Evolutionary conservation across 2,113 vertebrate species (phyloP).

Genomic region (Abramis brama): DNA sequence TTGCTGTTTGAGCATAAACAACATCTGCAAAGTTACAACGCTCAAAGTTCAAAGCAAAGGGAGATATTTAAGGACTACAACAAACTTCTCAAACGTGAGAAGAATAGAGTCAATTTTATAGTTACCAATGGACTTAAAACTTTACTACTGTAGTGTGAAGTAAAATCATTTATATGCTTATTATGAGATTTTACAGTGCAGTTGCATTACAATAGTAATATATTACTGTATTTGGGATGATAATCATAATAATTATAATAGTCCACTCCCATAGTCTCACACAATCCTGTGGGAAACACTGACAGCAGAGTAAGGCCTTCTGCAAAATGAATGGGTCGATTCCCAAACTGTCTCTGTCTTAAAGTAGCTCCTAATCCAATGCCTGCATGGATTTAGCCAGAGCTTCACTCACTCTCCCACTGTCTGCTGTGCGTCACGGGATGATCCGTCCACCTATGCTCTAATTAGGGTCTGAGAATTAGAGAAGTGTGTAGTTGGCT

Average conservation of each 20-base stretch:
- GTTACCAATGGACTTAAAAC: too few species aligned
- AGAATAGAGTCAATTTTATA: too few species aligned
- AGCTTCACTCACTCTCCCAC: background rate
- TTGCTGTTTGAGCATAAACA: too few species aligned
- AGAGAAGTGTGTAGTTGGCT: background rate
- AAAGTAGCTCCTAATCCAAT: constrained; percentile 17
- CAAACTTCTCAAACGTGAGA: too few species aligned
- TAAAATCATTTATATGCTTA: too few species aligned
- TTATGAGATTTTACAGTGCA: too few species aligned
- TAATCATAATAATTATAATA: background rate
- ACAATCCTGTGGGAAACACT: background rate
- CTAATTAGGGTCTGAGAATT: background rate
- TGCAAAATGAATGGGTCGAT: constrained; percentile 6
- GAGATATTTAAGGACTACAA: too few species aligned
- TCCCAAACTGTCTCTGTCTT: background rate
- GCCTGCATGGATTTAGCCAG: constrained; percentile 12
- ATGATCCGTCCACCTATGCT: constrained; percentile 12
- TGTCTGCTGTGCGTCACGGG: constrained; percentile 2
- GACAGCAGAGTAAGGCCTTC: background rate
- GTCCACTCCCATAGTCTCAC: background rate
- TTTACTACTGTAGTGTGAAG: too few species aligned
- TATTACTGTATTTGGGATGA: background rate
- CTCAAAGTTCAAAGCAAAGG: too few species aligned
- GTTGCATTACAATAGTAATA: too few species aligned
- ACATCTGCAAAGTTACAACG: too few species aligned